These are phyloP conservation scores for Chorisops tibialis DNA, from an alignment of 2,888 invertebrate species.

Conservation along the genomic window DNA sequence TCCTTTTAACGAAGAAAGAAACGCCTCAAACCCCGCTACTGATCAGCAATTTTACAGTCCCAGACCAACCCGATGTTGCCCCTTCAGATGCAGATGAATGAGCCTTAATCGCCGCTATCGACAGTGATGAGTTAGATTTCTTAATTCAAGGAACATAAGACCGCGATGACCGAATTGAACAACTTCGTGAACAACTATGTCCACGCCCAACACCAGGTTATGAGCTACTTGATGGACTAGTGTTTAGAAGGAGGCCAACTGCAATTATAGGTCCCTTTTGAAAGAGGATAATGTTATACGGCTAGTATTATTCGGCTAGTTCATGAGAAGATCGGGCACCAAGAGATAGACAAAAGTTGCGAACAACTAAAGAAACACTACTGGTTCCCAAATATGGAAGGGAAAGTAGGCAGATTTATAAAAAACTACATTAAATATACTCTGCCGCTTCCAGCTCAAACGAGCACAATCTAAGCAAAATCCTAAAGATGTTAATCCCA, in stretches of 20 bases:
- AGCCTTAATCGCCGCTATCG: constrained; percentile 25
- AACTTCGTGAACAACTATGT: constrained; percentile 34
- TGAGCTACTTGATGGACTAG: too few relatives aligned
- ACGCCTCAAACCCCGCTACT: too few relatives aligned
- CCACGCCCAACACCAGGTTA: too few relatives aligned
- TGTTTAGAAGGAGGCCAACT: constrained; percentile 16
- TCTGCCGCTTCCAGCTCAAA: constrained; percentile 4
- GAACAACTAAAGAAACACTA: constrained; percentile 37
- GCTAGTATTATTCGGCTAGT: constrained; percentile 38
- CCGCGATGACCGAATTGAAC: constrained; percentile 34
- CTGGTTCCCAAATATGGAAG: constrained; percentile 41
- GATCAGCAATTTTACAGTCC: too few relatives aligned
- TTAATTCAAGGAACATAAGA: constrained; percentile 30
- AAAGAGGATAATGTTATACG: constrained; percentile 36
- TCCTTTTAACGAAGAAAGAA: too few relatives aligned
- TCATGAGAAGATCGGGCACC: too few relatives aligned
- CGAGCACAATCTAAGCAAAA: constrained; percentile 37
- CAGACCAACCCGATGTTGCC: too few relatives aligned
- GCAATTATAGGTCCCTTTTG: constrained; percentile 33
- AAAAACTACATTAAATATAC: constrained; percentile 29
- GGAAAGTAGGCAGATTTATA: constrained; percentile 29
- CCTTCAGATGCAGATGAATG: too few relatives aligned
- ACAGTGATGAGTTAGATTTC: constrained; percentile 29
- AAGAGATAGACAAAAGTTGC: constrained; percentile 40
- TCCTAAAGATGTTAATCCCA: constrained; percentile 36